Evolutionary conservation across 2,113 vertebrate species (phyloP).

Genomic region (Erythrolamprus reginae): DNA sequence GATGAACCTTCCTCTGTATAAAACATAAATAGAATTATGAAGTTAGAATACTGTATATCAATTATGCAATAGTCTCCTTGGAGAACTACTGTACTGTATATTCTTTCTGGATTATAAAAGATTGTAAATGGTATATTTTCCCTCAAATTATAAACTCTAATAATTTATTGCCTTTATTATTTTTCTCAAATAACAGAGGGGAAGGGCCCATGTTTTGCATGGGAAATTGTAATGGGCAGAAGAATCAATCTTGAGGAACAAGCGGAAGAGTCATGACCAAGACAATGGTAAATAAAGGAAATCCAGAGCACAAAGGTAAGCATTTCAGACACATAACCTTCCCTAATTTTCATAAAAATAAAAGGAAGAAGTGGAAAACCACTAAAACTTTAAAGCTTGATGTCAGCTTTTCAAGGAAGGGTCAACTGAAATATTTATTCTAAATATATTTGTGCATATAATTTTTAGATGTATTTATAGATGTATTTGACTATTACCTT

Average conservation of each 20-base stretch:
- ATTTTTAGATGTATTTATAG: background rate
- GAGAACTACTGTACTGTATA: background rate
- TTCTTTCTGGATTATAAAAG: too few species aligned
- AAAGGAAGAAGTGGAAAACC: background rate
- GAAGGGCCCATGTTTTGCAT: background rate
- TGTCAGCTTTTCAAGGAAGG: background rate
- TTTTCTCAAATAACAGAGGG: background rate
- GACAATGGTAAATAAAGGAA: background rate
- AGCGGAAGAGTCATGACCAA: background rate
- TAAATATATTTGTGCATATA: background rate
- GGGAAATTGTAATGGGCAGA: background rate
- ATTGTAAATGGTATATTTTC: background rate
- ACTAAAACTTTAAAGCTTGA: background rate
- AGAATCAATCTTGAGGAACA: background rate
- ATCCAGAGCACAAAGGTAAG: background rate
- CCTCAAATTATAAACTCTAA: background rate
- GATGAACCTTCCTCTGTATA: background rate
- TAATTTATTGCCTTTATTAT: background rate
- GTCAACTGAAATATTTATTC: background rate
- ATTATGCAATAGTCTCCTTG: background rate
- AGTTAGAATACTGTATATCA: background rate
- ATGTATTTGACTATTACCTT: background rate
- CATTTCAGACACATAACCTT: background rate
- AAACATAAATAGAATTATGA: background rate
- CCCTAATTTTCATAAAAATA: background rate